Conservation (phyloP, 2,113 vertebrate genomes). For the Phrynosoma blainvillii region DNA sequence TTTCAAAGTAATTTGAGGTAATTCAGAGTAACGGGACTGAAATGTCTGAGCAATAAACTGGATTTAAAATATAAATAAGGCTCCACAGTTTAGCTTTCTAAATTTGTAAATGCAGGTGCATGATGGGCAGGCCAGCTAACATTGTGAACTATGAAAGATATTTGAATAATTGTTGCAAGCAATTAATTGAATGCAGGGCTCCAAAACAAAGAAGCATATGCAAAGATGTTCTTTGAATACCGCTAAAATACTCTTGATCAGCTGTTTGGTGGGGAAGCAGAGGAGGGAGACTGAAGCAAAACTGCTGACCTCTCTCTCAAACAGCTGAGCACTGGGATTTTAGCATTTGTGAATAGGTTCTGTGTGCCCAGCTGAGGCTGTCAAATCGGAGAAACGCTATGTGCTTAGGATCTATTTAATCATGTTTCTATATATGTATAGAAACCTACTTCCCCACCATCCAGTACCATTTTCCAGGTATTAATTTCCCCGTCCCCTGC, state of each 20-base stretch:
- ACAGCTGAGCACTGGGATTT: neutral
- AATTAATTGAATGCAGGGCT: neutral
- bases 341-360: neutral
- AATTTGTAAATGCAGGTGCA: slow-evolving; percentile 26
- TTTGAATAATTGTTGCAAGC: slow-evolving; percentile 7
- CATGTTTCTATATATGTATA: neutral
- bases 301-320: neutral
- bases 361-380: neutral
- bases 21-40: neutral
- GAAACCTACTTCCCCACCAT: neutral
- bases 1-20: slow-evolving; percentile 22
- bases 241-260: neutral
- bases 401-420: neutral
- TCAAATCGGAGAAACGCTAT: neutral
- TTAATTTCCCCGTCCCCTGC: neutral
- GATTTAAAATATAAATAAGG: slow-evolving; percentile 9
- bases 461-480: no score
- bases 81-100: neutral
- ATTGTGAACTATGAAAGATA: neutral
- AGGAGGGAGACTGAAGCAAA: neutral
- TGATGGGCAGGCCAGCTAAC: neutral
- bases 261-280: neutral
- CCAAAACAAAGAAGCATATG: slow-evolving; percentile 8
- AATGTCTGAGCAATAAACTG: neutral
- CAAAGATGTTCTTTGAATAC: neutral